Percentiles rank a stretch among this genome's conserved stretches.
These are phyloP conservation scores for Conus betulinus DNA, from an alignment of 1,140 invertebrate genomes.

Conservation along the genomic window DNA sequence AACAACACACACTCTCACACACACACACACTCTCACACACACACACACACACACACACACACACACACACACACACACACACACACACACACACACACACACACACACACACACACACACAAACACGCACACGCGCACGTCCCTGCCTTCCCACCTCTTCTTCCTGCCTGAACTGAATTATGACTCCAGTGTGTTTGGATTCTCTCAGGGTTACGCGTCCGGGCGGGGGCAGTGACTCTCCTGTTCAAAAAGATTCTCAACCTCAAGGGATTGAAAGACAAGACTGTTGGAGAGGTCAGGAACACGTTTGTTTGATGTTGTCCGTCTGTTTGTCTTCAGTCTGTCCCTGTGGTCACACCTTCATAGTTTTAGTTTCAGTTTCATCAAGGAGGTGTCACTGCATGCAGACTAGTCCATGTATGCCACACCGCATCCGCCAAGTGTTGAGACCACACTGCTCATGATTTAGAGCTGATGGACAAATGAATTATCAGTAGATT, in stretches of 20 bases:
- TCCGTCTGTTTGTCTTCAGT: no score
- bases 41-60: no score
- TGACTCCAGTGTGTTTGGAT: background rate
- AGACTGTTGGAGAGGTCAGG: slow-evolving; percentile 81
- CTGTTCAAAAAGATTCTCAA: slow-evolving; percentile 82
- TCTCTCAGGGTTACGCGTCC: slow-evolving; percentile 78
- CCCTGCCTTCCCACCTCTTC: background rate
- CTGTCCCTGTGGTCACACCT: no score
- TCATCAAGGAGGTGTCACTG: no score
- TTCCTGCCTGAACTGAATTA: background rate
- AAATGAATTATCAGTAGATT: no score
- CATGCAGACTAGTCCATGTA: no score
- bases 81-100: background rate
- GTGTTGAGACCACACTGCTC: no score
- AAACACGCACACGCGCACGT: background rate
- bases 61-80: background rate
- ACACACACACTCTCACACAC: no score
- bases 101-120: slow-evolving; percentile 11
- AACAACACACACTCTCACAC: no score
- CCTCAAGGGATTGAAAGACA: slow-evolving; percentile 78
- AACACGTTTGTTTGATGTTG: background rate
- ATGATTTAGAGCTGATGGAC: no score
- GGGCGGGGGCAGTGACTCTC: slow-evolving; percentile 80
- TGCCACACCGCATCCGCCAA: no score
- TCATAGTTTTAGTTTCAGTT: no score